Conservation (phyloP, 2,888 invertebrate genomes). For the Zaprionus obscuricornis region DNA sequence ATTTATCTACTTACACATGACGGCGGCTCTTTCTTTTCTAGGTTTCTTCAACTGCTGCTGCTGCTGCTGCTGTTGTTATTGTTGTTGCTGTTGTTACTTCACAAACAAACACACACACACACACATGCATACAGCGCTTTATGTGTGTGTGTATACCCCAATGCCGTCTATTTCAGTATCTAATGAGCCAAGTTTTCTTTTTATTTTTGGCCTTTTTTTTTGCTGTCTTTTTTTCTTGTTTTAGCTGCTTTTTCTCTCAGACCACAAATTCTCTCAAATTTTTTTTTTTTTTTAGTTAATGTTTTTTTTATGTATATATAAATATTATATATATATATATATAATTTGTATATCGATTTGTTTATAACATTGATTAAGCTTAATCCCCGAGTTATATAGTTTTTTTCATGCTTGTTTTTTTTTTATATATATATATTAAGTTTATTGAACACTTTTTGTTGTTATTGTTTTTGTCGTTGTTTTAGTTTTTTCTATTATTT, state of each 20-base stretch:
- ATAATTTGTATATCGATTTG: conserved; percentile 46
- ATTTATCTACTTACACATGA: conserved; percentile 49
- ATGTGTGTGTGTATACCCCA: conserved; percentile 53
- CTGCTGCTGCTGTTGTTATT: conserved; percentile 17
- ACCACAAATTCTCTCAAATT: not conserved
- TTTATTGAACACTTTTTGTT: conserved; percentile 68
- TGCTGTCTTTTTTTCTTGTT: not conserved
- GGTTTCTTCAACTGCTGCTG: not conserved
- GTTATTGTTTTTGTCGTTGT: no score
- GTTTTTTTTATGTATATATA: conserved; percentile 10
- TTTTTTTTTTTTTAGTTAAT: conserved; percentile 13
- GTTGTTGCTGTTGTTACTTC: conserved; percentile 9
- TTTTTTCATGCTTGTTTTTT: no score
- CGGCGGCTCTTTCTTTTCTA: not conserved
- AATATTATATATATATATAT: no score
- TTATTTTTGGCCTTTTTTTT: not conserved
- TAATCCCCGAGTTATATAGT: conserved; percentile 71
- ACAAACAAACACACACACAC: no score
- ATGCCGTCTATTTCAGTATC: conserved; percentile 50
- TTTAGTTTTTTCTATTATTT: no score
- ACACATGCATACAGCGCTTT: not conserved
- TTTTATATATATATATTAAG: no score
- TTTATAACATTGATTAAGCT: conserved; percentile 19
- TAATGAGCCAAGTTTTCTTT: conserved; percentile 19
- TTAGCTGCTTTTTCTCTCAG: not conserved